Evolutionary conservation across 2,797 vertebrate species (phyloP), one percentile per base, ranked within the genome.

Genomic region (Myripristis murdjan): DNA sequence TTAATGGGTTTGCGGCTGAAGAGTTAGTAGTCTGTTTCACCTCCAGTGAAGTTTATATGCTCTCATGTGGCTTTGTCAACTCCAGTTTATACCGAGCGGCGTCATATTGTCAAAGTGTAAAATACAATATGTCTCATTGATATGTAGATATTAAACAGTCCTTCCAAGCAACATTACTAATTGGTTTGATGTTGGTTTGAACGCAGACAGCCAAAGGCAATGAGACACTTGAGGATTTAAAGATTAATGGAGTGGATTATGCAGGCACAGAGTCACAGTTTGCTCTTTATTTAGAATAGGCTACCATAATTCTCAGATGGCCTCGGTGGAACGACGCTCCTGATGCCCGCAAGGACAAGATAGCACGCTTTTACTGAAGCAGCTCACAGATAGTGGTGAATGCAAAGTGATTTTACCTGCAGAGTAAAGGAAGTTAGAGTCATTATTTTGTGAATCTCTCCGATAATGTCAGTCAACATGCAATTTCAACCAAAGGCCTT

Each of bases 141-240:
- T 48, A 51, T 37, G 12, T 31, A 37, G 33, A 49, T 39, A 43
- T 26, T 33, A 22, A 28, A 74, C 43, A 20, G 12, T 73, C 12
- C 61, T 56, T 43, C 12, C 2, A 58, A 37, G 43, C 26, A 70
- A 53, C 39, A 68, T 47, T 61, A n/a, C 28, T 82, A 80, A 82
- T 82, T 77, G 70, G 62, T 57, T 82, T 81, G 14, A 74, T 68
- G 62, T 61, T 57, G 55, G 44, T 48, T 68, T 73, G 54, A 70
- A 70, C 64, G 43, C 56, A 76, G 61, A 51, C 41, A 59, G 69
- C 80, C 76, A 51, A 31, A 55, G 66, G 73, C 70, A 71, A 57
- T 51, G 26, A 61, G 54, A 46, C 55, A 60, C 37, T 44, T 35
- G 10, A 52, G 72, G 61, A 79, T 69, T 73, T 56, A 39, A 56